A percentile compares a stretch with the other conserved stretches of the same genome.
These are phyloP conservation scores for Aporophyla nigra DNA, from an alignment of 2,888 invertebrate species.

Conservation along the genomic window DNA sequence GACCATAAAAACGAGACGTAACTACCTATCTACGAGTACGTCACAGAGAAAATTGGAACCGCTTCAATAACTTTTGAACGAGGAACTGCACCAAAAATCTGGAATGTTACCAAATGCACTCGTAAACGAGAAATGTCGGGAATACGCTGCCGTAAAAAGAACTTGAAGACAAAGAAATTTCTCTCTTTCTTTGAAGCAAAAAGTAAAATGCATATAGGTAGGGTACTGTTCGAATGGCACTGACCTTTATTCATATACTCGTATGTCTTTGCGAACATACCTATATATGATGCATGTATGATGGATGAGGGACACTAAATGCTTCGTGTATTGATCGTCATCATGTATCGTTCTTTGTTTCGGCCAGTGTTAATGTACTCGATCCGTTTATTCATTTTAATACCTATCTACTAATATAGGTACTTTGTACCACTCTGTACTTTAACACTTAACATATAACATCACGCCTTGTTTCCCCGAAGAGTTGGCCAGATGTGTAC, in stretches of 20 bases:
- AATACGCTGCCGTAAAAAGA: conserved; percentile 36
- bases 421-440: neutral
- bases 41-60: conserved; percentile 58
- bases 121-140: conserved; percentile 42
- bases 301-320: conserved; percentile 25
- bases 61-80: conserved; percentile 56
- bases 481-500: too few species aligned
- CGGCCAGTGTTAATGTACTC: conserved; percentile 35
- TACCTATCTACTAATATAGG: neutral
- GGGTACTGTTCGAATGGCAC: conserved; percentile 6
- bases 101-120: conserved; percentile 63
- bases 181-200: conserved; percentile 44
- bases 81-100: conserved; percentile 54
- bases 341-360: conserved; percentile 39
- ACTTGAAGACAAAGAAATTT: conserved; percentile 52
- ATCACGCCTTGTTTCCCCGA: too few species aligned
- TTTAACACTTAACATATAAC: too few species aligned
- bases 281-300: conserved; percentile 18
- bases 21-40: conserved; percentile 3
- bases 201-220: conserved; percentile 20
- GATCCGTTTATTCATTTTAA: neutral
- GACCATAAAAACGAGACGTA: conserved; percentile 6
- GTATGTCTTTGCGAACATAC: conserved; percentile 4
- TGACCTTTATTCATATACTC: conserved; percentile 45
- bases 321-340: conserved; percentile 1